Evolutionary conservation across 2,113 vertebrate species (phyloP).

Genomic region (Macroglossus sobrinus): DNA sequence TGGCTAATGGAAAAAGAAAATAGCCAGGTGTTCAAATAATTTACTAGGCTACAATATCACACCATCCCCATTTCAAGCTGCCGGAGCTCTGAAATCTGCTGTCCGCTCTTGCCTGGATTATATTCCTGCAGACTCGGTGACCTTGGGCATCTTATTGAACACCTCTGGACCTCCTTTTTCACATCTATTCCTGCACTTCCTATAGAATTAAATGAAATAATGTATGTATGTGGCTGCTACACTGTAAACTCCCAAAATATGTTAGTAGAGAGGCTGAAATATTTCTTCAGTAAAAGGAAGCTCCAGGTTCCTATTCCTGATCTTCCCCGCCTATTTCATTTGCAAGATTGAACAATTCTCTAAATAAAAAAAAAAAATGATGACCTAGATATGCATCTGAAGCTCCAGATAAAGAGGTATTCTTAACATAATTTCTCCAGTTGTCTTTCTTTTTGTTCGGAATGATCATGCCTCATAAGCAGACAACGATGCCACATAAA

Average conservation of each 20-base stretch:
- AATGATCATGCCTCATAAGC: background rate
- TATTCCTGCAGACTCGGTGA: background rate
- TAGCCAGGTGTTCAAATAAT: background rate
- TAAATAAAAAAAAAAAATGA: conserved; percentile 30
- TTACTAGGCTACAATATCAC: background rate
- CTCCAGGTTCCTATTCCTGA: background rate
- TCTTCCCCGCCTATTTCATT: background rate
- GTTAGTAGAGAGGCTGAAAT: background rate
- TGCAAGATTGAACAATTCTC: background rate
- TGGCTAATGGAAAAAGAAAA: background rate
- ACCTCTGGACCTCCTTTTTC: background rate
- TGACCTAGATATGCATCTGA: background rate
- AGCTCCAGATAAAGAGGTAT: background rate
- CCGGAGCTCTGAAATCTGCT: background rate
- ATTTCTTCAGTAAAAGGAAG: background rate
- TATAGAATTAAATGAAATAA: background rate
- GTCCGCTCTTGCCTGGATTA: background rate
- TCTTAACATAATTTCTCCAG: conserved; percentile 20
- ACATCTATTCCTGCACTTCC: background rate
- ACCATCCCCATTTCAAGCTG: background rate
- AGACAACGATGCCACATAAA: background rate
- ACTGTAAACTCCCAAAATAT: background rate
- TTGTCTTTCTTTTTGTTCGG: background rate
- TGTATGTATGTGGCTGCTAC: background rate
- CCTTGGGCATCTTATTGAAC: background rate